Evolutionary conservation across 2,113 vertebrate genomes (phyloP), one percentile per base, ranked within the genome.

Genomic region (Pipa parva): DNA sequence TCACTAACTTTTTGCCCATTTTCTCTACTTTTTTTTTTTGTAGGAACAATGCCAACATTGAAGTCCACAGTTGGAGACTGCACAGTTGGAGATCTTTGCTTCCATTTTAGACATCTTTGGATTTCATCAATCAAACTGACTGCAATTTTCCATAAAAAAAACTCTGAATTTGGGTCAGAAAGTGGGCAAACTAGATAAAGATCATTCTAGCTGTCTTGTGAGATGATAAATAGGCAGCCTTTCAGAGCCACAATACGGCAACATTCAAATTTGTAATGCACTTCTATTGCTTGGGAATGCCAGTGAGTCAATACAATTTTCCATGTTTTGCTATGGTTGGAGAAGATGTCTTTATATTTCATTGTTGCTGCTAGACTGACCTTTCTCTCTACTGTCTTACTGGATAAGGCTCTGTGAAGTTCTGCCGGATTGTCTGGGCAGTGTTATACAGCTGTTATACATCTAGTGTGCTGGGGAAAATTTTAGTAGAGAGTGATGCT

Each of bases 111-210:
- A 94, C 95, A 95, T 97, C 97, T 95, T 95, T 95, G 93, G 93
- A 97, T 98, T 99, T 97, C 95, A 99, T 99, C 95, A 98, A 98
- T 99, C 97, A 99, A 99, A 97, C 91, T 99, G 95, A 98, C 97
- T 98, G 93, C 95, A 92, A 95, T 97, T 99, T 99, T 99, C 95
- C 94, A 97, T 98, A 97, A 98, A 99, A 97, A 86, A 70, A 70
- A n/a, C 92, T 89, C 93, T 92, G 92, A 95, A 97, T 97, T 98
- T 94, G 89, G 92, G 92, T 90, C 90, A 92, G 92, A 92, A 95
- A 93, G 91, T 91, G 90, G 92, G 89, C 88, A 91, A 91, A 88
- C 89, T 88, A 97, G 95, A 95, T 95, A 93, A 93, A 94, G 95
- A 95, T 95, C 90, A 61, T 83, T 92, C 89, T 81, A 89, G 94